These are phyloP conservation scores for Microcaecilia unicolor DNA, from an alignment of 2,797 vertebrate genomes.

Conservation along the genomic window DNA sequence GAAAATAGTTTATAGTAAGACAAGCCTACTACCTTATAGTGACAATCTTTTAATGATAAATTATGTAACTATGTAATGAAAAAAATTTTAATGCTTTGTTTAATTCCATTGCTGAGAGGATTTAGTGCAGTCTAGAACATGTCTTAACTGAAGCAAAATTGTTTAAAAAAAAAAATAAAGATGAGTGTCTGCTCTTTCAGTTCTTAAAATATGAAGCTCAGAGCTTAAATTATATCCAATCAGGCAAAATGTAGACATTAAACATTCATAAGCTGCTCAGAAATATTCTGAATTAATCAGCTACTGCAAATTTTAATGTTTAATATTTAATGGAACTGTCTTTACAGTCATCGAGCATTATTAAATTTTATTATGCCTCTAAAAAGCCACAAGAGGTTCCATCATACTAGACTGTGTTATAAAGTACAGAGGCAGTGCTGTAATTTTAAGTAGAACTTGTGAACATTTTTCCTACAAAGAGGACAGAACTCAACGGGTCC, in stretches of 20 bases:
- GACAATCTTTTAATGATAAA: constrained; percentile 18
- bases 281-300: constrained; percentile 66
- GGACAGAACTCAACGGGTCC: no score
- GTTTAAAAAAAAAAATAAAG: constrained; percentile 41
- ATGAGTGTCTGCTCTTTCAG: constrained; percentile 19
- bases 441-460: no score
- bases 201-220: constrained; percentile 17
- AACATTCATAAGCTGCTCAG: constrained; percentile 53
- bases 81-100: constrained; percentile 29
- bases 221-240: constrained; percentile 50
- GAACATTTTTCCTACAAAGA: no score
- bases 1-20: no score
- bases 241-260: constrained; percentile 50
- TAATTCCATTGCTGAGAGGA: no score
- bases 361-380: constrained; percentile 29
- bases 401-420: constrained; percentile 3
- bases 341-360: constrained; percentile 42
- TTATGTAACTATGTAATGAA: constrained; percentile 24
- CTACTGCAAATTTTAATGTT: constrained; percentile 54
- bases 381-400: constrained; percentile 17
- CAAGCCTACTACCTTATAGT: no score
- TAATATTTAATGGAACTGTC: constrained; percentile 63
- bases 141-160: constrained; percentile 18
- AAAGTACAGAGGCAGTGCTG: constrained; percentile 1
- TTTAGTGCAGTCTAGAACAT: no score